Evolutionary conservation across 23 tunicate species (phyloP), one percentile per base, ranked within the genome.

Genomic region (Phallusia fumigata): DNA sequence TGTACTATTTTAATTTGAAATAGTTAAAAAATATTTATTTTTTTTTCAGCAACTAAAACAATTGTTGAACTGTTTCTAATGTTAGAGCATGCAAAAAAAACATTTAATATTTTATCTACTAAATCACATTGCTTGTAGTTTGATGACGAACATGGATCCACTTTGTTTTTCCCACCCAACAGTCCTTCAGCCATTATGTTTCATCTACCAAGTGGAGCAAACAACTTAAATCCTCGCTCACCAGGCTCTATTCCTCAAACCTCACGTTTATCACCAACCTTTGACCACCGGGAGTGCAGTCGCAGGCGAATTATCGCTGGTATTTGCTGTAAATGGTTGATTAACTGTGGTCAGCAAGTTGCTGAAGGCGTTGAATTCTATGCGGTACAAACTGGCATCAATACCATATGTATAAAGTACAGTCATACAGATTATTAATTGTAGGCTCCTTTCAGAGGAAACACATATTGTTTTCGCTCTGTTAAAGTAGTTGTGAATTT

Each of bases 271-370:
- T 85, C 83, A 21, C 88, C 82, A 18, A 6, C 45, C 8, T 85
- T 40, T 44, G 88, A 85, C 78, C 83, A 82, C 40, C 64, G 87
- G 35, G 87, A 84, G 52, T 76, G 88, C 35, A 75, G 77, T 33
- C 35, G 88, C 64, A 65, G 88, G 33, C 33, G 88, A 45, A 21
- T 74, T 58, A 58, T 58, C 13, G 69, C 69, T 6, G 69, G 69
- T 58, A 24, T 40, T 40, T 40, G 10, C 8, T 10, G 10, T 10
- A 40, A 40, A 40, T 3, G 47, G 10, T 40, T 3, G 10, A n/a
- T n/a, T n/a, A n/a, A n/a, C n/a, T n/a, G n/a, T 40, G 47, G 47
- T 5, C 10, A 10, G 5, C 10, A 40, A 40, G 10, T 40, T 40
- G 47, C 47, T 40, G 47, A 3, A 10, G 47, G 47, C 47, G n/a